phyloP scores from a whole-genome alignment of 2,888 invertebrate genomes.

The Dromius quadrimaculatus region DNA sequence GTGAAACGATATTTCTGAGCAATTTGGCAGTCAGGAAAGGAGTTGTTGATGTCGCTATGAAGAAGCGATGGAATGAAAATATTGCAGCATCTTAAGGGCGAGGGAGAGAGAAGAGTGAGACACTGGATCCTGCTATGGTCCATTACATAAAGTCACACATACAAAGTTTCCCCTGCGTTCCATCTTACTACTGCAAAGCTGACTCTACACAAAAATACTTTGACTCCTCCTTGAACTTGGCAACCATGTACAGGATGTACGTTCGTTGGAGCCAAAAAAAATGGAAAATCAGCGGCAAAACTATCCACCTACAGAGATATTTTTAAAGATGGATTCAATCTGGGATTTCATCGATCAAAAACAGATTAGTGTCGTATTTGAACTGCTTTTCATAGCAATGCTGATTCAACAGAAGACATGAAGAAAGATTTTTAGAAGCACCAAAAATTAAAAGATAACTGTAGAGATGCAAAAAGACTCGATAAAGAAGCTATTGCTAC shows the following conservation, averaged over 20 bases:
- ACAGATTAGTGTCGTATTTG: slow-evolving; percentile 53
- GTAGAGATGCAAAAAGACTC: too few species aligned
- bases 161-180: slow-evolving; percentile 38
- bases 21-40: slow-evolving; percentile 52
- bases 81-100: slow-evolving; percentile 39
- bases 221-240: slow-evolving; percentile 5
- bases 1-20: slow-evolving; percentile 54
- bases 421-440: too few species aligned
- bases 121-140: neutral
- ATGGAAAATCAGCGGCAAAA: neutral
- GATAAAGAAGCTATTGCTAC: too few species aligned
- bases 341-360: slow-evolving; percentile 52
- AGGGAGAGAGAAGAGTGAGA: slow-evolving; percentile 33
- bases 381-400: neutral
- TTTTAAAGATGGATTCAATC: slow-evolving; percentile 52
- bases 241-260: slow-evolving; percentile 24
- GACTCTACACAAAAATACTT: slow-evolving; percentile 11
- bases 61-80: slow-evolving; percentile 49
- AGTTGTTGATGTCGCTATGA: slow-evolving; percentile 54
- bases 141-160: slow-evolving; percentile 44
- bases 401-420: too few species aligned
- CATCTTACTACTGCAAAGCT: slow-evolving; percentile 35
- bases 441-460: too few species aligned
- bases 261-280: neutral
- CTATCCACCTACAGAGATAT: slow-evolving; percentile 45